A percentile compares a stretch with the other conserved stretches of the same genome.
Conservation (phyloP, 2,797 vertebrate species). For the Synanceia verrucosa region DNA sequence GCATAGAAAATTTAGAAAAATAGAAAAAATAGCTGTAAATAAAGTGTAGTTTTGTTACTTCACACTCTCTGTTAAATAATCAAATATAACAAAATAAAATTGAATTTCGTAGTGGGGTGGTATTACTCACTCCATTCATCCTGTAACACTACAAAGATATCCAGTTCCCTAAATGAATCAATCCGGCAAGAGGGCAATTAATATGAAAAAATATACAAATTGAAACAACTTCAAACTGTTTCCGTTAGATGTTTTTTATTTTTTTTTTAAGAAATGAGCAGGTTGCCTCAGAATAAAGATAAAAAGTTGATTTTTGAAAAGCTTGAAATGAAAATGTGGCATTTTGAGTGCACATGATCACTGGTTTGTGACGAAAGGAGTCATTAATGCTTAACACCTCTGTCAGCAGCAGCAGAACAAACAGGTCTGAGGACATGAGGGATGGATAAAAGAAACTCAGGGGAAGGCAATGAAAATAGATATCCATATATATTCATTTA, state of each 20-base stretch:
- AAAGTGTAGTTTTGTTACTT: background rate
- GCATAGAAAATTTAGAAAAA: no score
- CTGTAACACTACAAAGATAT: no score
- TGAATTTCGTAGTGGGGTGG: background rate
- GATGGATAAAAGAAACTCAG: slow-evolving; percentile 19
- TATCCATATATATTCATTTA: no score
- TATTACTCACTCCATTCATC: background rate
- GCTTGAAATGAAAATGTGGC: background rate
- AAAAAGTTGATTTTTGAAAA: background rate
- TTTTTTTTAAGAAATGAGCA: no score
- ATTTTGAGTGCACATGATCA: background rate
- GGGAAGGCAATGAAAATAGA: no score
- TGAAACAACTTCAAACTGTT: background rate
- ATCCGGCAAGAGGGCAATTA: no score
- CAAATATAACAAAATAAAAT: background rate
- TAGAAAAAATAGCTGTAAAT: no score
- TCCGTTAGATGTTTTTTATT: no score
- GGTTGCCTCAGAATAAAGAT: background rate
- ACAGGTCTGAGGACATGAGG: slow-evolving; percentile 5
- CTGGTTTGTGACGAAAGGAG: background rate
- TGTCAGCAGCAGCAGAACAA: slow-evolving; percentile 6
- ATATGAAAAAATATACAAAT: no score
- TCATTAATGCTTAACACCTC: slow-evolving; percentile 28
- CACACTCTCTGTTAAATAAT: no score
- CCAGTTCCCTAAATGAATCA: no score